These are phyloP conservation scores for Hylia prasina DNA, from an alignment of 2,113 vertebrate genomes.

Conservation along the genomic window DNA sequence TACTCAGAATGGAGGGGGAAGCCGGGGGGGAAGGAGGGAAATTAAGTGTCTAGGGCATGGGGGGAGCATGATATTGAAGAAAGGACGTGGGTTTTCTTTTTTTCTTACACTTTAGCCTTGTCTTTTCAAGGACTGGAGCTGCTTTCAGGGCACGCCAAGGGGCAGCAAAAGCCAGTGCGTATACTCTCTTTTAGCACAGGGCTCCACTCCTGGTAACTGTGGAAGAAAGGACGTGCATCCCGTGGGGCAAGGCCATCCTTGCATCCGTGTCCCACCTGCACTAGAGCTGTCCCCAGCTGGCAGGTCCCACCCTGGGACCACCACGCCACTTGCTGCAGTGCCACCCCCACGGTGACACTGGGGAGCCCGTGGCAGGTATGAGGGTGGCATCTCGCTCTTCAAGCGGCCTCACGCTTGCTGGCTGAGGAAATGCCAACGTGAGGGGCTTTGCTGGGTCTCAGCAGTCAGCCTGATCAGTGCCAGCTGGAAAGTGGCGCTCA, in stretches of 20 bases:
- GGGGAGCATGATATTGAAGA: conserved; percentile 47
- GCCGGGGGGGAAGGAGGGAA: conserved; percentile 25
- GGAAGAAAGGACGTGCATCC: background rate
- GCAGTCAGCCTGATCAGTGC: background rate
- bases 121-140: conserved; percentile 33
- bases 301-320: background rate
- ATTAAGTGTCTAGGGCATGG: conserved; percentile 64
- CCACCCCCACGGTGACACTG: fast-evolving
- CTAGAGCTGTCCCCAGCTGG: background rate
- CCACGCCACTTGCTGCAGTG: fast-evolving
- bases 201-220: background rate
- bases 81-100: conserved; percentile 43
- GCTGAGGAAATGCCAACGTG: fast-evolving
- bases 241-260: background rate
- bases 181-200: background rate
- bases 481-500: background rate
- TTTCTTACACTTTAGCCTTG: conserved; percentile 17
- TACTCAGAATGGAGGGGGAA: conserved; percentile 79
- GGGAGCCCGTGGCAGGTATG: fast-evolving
- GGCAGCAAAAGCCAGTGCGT: background rate
- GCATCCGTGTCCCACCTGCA: background rate
- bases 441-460: background rate
- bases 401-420: fast-evolving
- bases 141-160: conserved; percentile 26
- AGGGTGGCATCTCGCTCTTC: background rate